Conservation (phyloP, 2,888 invertebrate genomes). For the Philereme vetulata region DNA sequence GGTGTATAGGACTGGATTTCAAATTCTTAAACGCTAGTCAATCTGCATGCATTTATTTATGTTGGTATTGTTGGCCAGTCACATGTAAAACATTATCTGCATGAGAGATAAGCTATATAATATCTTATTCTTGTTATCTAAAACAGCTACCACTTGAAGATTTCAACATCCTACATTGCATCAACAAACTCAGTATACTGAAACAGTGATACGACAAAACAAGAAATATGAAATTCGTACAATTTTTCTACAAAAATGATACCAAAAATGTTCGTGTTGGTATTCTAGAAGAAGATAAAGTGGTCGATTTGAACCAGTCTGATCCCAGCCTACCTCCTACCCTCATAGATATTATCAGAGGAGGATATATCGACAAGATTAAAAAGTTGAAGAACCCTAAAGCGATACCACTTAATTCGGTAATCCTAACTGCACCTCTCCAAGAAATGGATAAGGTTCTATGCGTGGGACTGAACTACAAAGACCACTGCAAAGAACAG, state of each 20-base stretch:
- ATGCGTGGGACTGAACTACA: constrained; percentile 92
- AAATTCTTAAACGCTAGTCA: no score
- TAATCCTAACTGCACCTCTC: constrained; percentile 80
- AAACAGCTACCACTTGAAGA: constrained; percentile 17
- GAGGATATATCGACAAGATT: constrained; percentile 53
- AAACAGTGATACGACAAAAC: constrained; percentile 16
- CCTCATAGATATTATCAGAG: constrained; percentile 68
- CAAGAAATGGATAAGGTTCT: constrained; percentile 90
- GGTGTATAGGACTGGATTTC: no score
- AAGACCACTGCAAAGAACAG: constrained; percentile 91
- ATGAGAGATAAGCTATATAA: neutral
- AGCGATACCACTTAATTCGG: constrained; percentile 38
- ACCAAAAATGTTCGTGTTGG: constrained; percentile 83
- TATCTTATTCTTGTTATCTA: constrained; percentile 27
- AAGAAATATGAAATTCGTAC: constrained; percentile 85
- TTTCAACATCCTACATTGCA: constrained; percentile 15
- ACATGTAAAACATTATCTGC: no score
- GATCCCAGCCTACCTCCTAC: constrained; percentile 60
- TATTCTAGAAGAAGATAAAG: constrained; percentile 82
- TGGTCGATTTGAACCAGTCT: constrained; percentile 86
- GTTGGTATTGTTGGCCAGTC: no score
- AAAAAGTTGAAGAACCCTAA: constrained; percentile 40
- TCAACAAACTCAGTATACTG: constrained; percentile 14
- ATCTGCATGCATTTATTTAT: no score
- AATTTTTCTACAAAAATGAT: constrained; percentile 80